Base-by-base conservation (phyloP, 2,797 vertebrate species). In the Numenius phaeopus region DNA sequence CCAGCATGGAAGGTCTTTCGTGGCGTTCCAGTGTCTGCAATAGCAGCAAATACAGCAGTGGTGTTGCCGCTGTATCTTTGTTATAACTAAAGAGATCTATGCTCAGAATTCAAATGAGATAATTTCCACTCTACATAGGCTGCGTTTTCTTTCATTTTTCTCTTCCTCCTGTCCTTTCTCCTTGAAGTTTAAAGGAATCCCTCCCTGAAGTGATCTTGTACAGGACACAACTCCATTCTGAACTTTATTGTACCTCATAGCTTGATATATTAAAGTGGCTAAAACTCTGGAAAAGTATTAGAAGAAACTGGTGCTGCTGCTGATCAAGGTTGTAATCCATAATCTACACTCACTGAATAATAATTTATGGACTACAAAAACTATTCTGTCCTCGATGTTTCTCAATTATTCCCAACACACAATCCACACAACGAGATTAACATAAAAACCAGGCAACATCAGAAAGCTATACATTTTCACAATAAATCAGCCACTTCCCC, bases 1-100 rank as follows among this genome's bases (percentile, higher is more conserved):
- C 61, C 97, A 96, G 97, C 94, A 42, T 91, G 96, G 82, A 88
- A 93, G 79, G 93, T 90, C 91, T 91, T 85, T 46, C 1, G 5
- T 34, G 42, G 78, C 86, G 83, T 87, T 92, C 71, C 77, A 88
- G 83, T 78, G 89, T 87, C 88, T 92, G 90, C 90, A 79, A 47
- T n/a, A 34, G 75, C 92, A 90, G 90, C 81, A 80, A 90, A 82
- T 49, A 37, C 4, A 44, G 71, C 71, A 83, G 57, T 8, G 34
- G 64, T 7, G 3, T 20, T 90, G 55, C 50, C 3, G 1, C 47
- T 66, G 55, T 32, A n/a, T 16, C 76, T 69, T 42, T 67, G 52
- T 19, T 75, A 17, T 52, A 77, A 69, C 65, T 44, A 12, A 70
- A 54, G 65, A 71, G 91, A 80, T 26, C 69, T 64, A 62, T 6